A percentile compares a stretch with the other conserved stretches of the same genome.
Conservation (phyloP, 1,140 invertebrate genomes). For the Drosophila willistoni region DNA sequence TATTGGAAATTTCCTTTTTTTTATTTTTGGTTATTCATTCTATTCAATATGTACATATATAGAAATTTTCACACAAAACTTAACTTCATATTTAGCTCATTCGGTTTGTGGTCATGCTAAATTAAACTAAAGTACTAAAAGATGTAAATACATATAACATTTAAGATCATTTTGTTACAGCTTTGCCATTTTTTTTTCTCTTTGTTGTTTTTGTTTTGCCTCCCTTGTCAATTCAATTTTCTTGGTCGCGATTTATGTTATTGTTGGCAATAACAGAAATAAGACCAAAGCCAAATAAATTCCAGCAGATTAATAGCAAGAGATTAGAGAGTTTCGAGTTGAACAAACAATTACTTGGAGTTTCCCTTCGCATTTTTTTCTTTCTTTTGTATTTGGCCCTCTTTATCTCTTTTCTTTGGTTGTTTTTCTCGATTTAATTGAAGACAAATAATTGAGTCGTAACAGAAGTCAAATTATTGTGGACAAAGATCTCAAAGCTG, state of each 20-base stretch:
- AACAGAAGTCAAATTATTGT: conserved; percentile 8
- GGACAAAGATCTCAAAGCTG: not conserved
- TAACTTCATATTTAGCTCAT: conserved; percentile 45
- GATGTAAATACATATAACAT: conserved; percentile 22
- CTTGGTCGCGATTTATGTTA: conserved; percentile 41
- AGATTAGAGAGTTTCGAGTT: conserved; percentile 47
- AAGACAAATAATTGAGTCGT: conserved; percentile 22
- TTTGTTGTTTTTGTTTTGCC: not conserved
- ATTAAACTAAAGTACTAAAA: not conserved
- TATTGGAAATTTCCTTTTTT: not conserved
- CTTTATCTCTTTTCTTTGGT: not conserved
- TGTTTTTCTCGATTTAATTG: conserved; percentile 4
- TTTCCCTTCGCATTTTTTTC: conserved; percentile 19
- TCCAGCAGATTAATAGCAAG: conserved; percentile 50
- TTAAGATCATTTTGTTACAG: conserved; percentile 28
- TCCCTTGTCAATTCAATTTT: conserved; percentile 1
- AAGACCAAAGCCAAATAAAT: conserved; percentile 48
- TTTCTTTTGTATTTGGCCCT: not conserved
- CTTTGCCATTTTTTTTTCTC: not conserved
- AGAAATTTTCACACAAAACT: conserved; percentile 37
- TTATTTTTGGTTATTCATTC: conserved; percentile 5
- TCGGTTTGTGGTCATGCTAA: conserved; percentile 54
- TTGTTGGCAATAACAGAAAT: conserved; percentile 33
- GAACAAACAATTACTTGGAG: conserved; percentile 23
- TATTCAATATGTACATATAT: conserved; percentile 35